phyloP scores from a whole-genome alignment of 2,113 vertebrate genomes.

The Genyomyrus donnyi region DNA sequence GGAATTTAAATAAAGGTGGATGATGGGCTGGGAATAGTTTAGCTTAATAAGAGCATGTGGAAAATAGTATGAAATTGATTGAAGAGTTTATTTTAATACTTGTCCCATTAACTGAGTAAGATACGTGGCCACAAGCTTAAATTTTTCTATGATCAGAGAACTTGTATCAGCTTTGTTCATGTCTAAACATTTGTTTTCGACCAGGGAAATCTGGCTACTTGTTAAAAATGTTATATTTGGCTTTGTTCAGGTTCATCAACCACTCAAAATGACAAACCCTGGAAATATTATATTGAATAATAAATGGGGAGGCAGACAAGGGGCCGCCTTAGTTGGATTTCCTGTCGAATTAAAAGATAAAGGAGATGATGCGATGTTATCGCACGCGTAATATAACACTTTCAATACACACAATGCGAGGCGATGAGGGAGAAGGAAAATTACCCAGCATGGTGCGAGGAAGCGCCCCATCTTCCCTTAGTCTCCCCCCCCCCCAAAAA shows the following conservation, averaged over 20 bases:
- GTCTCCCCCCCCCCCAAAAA: too few species aligned
- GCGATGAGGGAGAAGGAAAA: background rate
- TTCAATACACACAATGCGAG: background rate
- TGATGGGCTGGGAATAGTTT: background rate
- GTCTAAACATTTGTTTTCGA: background rate
- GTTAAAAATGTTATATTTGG: background rate
- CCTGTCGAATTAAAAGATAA: background rate
- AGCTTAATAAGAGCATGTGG: background rate
- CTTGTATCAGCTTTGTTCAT: background rate
- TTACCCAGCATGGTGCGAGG: background rate
- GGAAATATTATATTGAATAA: background rate
- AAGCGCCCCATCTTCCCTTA: background rate
- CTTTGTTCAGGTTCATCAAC: background rate
- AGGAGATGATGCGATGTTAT: background rate
- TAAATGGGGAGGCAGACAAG: too few species aligned
- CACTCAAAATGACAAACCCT: background rate
- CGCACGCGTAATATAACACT: background rate
- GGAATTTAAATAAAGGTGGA: background rate
- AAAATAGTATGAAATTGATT: background rate
- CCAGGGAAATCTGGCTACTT: background rate
- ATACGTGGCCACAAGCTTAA: background rate
- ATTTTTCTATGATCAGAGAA: background rate
- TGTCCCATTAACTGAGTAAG: background rate
- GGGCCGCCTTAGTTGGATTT: background rate
- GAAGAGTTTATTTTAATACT: background rate